Evolutionary conservation across 2,113 vertebrate species (phyloP), one percentile per base, ranked within the genome.

Genomic region (Murina feae): DNA sequence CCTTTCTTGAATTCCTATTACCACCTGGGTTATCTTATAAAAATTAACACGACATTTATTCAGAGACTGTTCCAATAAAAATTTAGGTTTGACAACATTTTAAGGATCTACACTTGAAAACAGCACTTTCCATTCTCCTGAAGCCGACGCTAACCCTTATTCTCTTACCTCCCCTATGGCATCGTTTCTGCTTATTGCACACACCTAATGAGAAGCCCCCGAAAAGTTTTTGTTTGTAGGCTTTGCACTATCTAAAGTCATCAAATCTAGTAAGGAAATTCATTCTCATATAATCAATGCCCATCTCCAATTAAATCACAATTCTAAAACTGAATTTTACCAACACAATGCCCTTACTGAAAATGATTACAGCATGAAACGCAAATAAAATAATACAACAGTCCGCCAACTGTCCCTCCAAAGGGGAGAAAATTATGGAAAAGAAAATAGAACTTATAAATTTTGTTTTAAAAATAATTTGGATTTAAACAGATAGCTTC

Each of bases 211-310:
- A 97, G 87, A 63, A 97, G 60, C 85, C 85, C 68, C 78, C 94
- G 96, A 86, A 95, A 97, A 95, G 78, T 39, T 96, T 95, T 94
- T 60, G 21, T 60, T 96, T 97, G 97, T 49, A 96, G 97, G 75
- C 44, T 92, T 80, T 90, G 72, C 44, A 97, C 75, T 94, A 83
- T 97, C 92, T 47, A 96, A 80, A 37, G 88, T 94, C 94, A 97
- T 94, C 84, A 92, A 79, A 89, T 97, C 76, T 97, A 90, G 93
- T 93, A 96, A 78, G 60, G 87, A 94, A 81, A 96, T 49, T 20
- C 39, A 79, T 12, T 2, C 75, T 69, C 91, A 93, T 63, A 82
- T 95, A 95, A 95, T 96, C 91, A 95, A 93, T 12, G 6, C 92
- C 91, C 55, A 69, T 89, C 90, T 75, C 81, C 47, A 95, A 92